Percentiles rank a stretch among this genome's conserved stretches.
Evolutionary conservation across 2,888 invertebrate species (phyloP).

Genomic region (Tupiocoris notatus): DNA sequence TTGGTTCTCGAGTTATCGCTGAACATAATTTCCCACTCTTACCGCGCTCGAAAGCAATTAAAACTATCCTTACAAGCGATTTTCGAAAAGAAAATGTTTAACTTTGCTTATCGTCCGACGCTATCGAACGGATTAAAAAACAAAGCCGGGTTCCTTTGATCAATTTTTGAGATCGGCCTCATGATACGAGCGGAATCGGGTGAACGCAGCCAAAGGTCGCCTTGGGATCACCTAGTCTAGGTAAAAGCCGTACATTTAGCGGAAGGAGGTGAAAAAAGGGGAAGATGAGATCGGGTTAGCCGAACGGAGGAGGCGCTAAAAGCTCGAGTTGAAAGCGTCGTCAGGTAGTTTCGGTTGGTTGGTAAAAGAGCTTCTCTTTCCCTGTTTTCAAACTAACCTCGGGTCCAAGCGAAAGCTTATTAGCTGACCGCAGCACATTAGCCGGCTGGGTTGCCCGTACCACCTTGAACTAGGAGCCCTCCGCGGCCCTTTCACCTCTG

Average conservation of each 20-base stretch:
- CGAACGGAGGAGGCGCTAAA: conserved; percentile 10
- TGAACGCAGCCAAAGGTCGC: background rate
- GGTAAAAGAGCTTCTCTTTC: conserved; percentile 34
- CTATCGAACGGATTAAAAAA: background rate
- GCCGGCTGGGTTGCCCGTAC: background rate
- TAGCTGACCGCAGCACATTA: conserved; percentile 40
- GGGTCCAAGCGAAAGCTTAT: conserved; percentile 29
- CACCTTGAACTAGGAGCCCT: background rate
- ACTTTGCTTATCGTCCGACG: background rate
- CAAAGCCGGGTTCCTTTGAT: background rate
- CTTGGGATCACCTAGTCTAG: no score
- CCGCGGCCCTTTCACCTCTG: conserved; percentile 9
- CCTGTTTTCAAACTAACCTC: conserved; percentile 34
- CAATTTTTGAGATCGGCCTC: background rate
- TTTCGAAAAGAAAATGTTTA: background rate
- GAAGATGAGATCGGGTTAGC: background rate
- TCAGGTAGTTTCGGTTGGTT: conserved; percentile 28
- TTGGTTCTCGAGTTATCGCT: no score
- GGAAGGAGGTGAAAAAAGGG: background rate
- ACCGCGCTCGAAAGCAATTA: no score
- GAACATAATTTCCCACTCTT: no score
- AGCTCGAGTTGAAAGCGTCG: conserved; percentile 9
- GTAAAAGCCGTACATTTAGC: no score
- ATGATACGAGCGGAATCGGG: background rate
- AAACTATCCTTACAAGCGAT: no score